phyloP scores from a whole-genome alignment of 2,888 invertebrate species.

The Torymus auratus region DNA sequence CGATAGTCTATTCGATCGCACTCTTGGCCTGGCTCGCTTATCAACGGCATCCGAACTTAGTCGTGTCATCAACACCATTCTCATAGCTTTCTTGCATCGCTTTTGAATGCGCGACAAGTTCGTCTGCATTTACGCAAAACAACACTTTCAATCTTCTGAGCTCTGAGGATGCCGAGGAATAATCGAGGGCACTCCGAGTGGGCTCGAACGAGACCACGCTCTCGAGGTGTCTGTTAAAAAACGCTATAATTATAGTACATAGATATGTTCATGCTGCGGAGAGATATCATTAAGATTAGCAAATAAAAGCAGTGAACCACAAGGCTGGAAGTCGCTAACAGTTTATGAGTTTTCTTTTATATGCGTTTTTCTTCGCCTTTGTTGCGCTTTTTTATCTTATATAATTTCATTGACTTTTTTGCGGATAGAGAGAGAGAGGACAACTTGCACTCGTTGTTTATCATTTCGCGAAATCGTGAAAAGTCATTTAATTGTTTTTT shows the following conservation, averaged over 20 bases:
- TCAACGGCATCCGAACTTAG: conserved; percentile 47
- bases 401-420: conserved; percentile 60
- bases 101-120: not conserved
- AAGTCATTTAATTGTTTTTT: conserved; percentile 25
- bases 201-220: conserved; percentile 44
- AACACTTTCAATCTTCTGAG: conserved; percentile 26
- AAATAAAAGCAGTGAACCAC: conserved; percentile 62
- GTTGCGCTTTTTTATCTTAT: conserved; percentile 28
- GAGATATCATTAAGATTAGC: conserved; percentile 47
- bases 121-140: conserved; percentile 28
- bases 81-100: not conserved
- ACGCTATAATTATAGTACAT: conserved; percentile 44
- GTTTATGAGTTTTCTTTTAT: conserved; percentile 41
- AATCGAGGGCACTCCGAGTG: conserved; percentile 48
- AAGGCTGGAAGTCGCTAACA: conserved; percentile 74
- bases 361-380: conserved; percentile 15
- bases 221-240: conserved; percentile 18
- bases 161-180: conserved; percentile 45
- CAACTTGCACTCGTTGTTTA: conserved; percentile 69
- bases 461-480: conserved; percentile 22
- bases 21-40: conserved; percentile 48
- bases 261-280: conserved; percentile 48
- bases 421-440: conserved; percentile 68
- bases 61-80: conserved; percentile 30
- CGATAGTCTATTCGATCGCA: conserved; percentile 48